A percentile compares a stretch with the other conserved stretches of the same genome.
These are phyloP conservation scores for Cyanistes caeruleus DNA, from an alignment of 2,113 vertebrate species.

Conservation along the genomic window DNA sequence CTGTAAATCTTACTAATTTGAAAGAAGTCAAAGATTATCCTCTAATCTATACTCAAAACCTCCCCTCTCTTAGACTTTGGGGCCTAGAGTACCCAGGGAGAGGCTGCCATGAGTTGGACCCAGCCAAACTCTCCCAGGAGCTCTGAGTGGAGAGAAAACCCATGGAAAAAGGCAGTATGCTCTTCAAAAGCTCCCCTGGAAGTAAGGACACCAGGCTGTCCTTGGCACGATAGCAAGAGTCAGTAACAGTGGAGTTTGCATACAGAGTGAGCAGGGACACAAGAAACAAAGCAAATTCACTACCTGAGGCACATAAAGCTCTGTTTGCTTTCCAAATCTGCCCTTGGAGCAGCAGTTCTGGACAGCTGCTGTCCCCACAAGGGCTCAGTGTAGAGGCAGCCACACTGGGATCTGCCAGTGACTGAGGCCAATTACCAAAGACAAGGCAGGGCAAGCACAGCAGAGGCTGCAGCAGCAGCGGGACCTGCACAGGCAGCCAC, in stretches of 20 bases:
- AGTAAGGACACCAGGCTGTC: background rate
- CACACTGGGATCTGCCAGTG: background rate
- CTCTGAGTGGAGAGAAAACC: background rate
- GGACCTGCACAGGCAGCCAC: background rate
- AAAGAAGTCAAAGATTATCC: background rate
- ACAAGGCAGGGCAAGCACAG: background rate
- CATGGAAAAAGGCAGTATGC: background rate
- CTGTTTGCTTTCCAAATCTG: background rate
- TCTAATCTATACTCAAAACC: background rate
- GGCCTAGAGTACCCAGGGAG: background rate
- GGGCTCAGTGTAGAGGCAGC: rapidly evolving
- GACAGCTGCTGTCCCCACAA: background rate
- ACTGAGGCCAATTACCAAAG: background rate
- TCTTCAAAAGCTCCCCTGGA: background rate
- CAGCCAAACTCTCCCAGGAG: background rate
- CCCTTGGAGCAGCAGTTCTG: background rate
- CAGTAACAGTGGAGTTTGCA: background rate
- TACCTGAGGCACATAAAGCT: background rate
- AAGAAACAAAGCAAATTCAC: background rate
- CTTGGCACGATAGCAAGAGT: background rate
- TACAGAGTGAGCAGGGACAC: background rate
- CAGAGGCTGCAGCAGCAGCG: background rate
- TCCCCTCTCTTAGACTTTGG: background rate
- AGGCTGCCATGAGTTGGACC: background rate
- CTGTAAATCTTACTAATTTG: background rate